A percentile compares a stretch with the other conserved stretches of the same genome.
These are phyloP conservation scores for Diloba caeruleocephala DNA, from an alignment of 2,888 invertebrate species.

Conservation along the genomic window DNA sequence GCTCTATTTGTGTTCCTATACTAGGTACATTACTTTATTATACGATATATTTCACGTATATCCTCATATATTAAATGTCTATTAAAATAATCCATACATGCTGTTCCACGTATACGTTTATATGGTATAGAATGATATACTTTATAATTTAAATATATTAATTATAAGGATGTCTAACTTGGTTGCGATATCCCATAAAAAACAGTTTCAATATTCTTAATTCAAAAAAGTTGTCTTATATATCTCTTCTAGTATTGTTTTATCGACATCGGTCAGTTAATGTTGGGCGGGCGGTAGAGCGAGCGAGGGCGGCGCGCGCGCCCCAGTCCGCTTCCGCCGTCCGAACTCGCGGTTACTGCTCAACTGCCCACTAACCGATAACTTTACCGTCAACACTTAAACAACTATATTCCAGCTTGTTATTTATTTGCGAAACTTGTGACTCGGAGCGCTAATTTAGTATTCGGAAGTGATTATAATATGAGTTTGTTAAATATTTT, in stretches of 20 bases:
- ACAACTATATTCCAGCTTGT: constrained; percentile 25
- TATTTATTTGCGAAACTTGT: constrained; percentile 30
- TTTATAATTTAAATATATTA: too few relatives aligned
- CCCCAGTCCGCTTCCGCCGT: constrained; percentile 74
- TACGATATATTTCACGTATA: too few relatives aligned
- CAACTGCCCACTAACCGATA: constrained; percentile 33
- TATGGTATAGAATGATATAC: too few relatives aligned
- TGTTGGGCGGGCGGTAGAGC: constrained; percentile 70
- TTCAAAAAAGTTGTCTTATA: not conserved
- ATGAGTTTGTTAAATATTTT: not conserved
- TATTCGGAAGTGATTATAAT: constrained; percentile 16
- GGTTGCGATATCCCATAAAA: too few relatives aligned
- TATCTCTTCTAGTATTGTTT: constrained; percentile 65
- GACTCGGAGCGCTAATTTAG: constrained; percentile 17
- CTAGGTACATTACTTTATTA: too few relatives aligned
- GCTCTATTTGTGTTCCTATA: too few relatives aligned
- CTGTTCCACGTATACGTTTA: too few relatives aligned
- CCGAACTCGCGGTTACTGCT: constrained; percentile 55
- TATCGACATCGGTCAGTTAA: constrained; percentile 57
- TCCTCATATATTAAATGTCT: too few relatives aligned
- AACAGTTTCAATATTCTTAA: too few relatives aligned
- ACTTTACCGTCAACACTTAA: constrained; percentile 35
- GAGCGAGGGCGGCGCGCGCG: constrained; percentile 79
- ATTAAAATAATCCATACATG: too few relatives aligned
- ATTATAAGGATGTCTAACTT: too few relatives aligned